phyloP scores from a whole-genome alignment of 2,797 vertebrate species.

The Champsocephalus gunnari region DNA sequence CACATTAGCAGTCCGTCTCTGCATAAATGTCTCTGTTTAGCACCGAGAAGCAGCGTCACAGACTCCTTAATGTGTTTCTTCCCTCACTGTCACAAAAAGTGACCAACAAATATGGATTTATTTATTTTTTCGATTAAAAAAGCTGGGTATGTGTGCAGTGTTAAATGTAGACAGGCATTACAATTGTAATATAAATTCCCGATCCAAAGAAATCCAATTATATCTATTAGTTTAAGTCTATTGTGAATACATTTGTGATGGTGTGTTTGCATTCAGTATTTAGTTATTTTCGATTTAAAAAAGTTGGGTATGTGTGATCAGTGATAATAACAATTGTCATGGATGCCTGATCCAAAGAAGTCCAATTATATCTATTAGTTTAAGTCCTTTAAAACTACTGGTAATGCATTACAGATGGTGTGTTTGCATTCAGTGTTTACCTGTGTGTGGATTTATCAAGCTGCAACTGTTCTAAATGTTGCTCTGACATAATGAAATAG shows the following conservation, averaged over 20 bases:
- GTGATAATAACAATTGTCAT: too few relatives aligned
- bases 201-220: not conserved
- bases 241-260: too few relatives aligned
- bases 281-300: not conserved
- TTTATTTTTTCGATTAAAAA: not conserved
- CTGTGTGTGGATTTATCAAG: constrained; percentile 15
- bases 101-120: not conserved
- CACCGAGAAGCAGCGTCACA: constrained; percentile 18
- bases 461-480: not conserved
- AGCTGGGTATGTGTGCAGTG: not conserved
- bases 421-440: not conserved
- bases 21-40: constrained; percentile 58
- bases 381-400: not conserved
- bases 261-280: not conserved
- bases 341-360: not conserved
- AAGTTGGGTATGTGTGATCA: not conserved
- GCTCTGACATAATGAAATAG: not conserved
- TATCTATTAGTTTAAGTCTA: too few relatives aligned
- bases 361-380: not conserved
- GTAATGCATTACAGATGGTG: not conserved
- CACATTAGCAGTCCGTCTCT: constrained; percentile 53
- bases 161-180: too few relatives aligned
- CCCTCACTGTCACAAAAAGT: not conserved
- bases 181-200: not conserved
- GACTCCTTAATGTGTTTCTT: constrained; percentile 21